Percentiles rank a stretch among this genome's conserved stretches.
Conservation (phyloP, 2,113 vertebrate species). For the Pipra filicauda region DNA sequence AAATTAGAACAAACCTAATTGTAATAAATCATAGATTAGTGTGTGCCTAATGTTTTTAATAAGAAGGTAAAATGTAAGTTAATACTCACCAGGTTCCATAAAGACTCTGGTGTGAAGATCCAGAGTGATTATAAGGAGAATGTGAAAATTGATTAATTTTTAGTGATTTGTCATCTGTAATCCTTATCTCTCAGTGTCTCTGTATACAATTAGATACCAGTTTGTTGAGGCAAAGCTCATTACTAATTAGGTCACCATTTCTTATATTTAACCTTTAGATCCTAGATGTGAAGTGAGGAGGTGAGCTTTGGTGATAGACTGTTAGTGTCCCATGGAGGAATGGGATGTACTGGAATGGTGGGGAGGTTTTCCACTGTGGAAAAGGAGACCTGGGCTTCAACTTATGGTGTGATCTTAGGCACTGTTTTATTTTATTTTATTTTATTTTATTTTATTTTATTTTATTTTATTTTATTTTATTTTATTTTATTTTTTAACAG, state of each 20-base stretch:
- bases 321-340: not conserved
- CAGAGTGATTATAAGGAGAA: not conserved
- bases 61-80: not conserved
- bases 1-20: not conserved
- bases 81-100: not conserved
- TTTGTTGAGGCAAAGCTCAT: not conserved
- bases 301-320: not conserved
- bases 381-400: not conserved
- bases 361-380: not conserved
- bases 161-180: not conserved
- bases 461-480: not conserved
- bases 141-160: not conserved
- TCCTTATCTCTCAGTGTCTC: not conserved
- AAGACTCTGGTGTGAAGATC: not conserved
- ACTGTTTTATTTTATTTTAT: not conserved
- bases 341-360: not conserved
- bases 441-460: not conserved
- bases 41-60: not conserved
- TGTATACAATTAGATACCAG: not conserved
- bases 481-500: not conserved
- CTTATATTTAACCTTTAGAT: not conserved
- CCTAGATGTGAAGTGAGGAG: not conserved
- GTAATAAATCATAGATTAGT: not conserved
- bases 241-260: not conserved
- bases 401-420: not conserved